phyloP scores from a whole-genome alignment of 2,797 vertebrate genomes.

The Sebastes umbrosus region DNA sequence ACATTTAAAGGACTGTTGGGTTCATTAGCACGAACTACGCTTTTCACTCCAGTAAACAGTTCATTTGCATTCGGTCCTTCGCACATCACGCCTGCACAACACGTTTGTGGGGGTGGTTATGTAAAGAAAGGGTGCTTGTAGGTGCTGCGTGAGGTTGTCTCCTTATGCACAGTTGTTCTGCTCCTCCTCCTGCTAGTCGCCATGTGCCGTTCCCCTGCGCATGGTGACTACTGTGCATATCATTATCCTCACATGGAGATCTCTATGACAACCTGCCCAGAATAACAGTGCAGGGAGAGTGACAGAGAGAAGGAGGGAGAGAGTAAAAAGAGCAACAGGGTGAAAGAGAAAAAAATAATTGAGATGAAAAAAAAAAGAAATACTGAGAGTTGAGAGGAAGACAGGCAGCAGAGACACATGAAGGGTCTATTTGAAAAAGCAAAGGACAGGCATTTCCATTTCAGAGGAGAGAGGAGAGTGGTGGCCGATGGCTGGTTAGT shows the following conservation, averaged over 20 bases:
- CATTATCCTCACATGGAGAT: slow-evolving; percentile 81
- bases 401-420: slow-evolving; percentile 5
- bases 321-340: slow-evolving; percentile 60
- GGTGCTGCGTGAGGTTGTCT: slow-evolving; percentile 65
- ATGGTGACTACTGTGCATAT: slow-evolving; percentile 75
- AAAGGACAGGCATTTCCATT: slow-evolving; percentile 45
- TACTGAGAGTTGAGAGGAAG: slow-evolving; percentile 28
- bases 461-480: slow-evolving; percentile 17
- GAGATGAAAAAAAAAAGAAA: slow-evolving; percentile 15
- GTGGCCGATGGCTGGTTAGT: slow-evolving; percentile 39
- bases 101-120: slow-evolving; percentile 66
- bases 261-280: slow-evolving; percentile 87
- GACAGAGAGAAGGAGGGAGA: slow-evolving; percentile 58
- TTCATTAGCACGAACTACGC: slow-evolving; percentile 50
- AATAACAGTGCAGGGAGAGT: slow-evolving; percentile 73
- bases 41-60: slow-evolving; percentile 60
- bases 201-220: slow-evolving; percentile 46
- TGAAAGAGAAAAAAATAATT: slow-evolving; percentile 52
- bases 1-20: slow-evolving; percentile 18
- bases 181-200: slow-evolving; percentile 63
- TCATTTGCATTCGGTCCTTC: slow-evolving; percentile 64
- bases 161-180: slow-evolving; percentile 64
- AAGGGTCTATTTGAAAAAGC: slow-evolving; percentile 33
- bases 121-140: slow-evolving; percentile 66
- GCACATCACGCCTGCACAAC: slow-evolving; percentile 73